Evolutionary conservation across 2,797 vertebrate genomes (phyloP).

Genomic region (Labeo calbasu): DNA sequence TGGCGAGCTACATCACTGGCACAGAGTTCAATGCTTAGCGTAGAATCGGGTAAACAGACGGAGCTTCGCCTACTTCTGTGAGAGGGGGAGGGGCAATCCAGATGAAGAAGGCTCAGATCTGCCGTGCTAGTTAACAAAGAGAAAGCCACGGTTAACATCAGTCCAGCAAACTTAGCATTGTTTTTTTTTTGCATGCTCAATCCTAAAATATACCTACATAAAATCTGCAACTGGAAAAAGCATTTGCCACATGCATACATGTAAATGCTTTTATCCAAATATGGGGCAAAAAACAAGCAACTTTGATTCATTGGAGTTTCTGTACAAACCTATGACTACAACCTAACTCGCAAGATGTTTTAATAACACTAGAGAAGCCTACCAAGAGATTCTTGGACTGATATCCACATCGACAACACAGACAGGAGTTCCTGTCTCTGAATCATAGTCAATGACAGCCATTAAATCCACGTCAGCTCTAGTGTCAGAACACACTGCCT

Average conservation of each 20-base stretch:
- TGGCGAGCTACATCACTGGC: constrained; percentile 44
- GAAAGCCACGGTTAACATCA: neutral
- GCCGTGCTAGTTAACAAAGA: constrained; percentile 67
- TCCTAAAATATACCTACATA: neutral
- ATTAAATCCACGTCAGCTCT: constrained; percentile 40
- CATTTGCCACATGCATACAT: neutral
- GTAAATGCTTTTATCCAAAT: neutral
- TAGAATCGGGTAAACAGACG: constrained; percentile 20
- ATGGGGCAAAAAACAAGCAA: neutral
- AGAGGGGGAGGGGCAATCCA: constrained; percentile 61
- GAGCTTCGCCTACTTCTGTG: constrained; percentile 49
- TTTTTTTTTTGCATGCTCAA: neutral
- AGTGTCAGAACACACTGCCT: neutral
- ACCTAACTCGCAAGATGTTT: neutral
- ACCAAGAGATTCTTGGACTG: constrained; percentile 23
- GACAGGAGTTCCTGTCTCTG: constrained; percentile 23
- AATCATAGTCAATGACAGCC: constrained; percentile 41
- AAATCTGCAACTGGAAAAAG: neutral
- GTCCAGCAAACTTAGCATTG: neutral
- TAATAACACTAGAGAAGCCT: constrained; percentile 12
- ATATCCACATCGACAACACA: constrained; percentile 44
- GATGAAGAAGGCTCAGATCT: constrained; percentile 59
- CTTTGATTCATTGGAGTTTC: neutral
- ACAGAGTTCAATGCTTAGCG: neutral
- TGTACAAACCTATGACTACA: neutral